A percentile compares a stretch with the other conserved stretches of the same genome.
Evolutionary conservation across 2,113 vertebrate genomes (phyloP).

Genomic region (Rostratula benghalensis): DNA sequence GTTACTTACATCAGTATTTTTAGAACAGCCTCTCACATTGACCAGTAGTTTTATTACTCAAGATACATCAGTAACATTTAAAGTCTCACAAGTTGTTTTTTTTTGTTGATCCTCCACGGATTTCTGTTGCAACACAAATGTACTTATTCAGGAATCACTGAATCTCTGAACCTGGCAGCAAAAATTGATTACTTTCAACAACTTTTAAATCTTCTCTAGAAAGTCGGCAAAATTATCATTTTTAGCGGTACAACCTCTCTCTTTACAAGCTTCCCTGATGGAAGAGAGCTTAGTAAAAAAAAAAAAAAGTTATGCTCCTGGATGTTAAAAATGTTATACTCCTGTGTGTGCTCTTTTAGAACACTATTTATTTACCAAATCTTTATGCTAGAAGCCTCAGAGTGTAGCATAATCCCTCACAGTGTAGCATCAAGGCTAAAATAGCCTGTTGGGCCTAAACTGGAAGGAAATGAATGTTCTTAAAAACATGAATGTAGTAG

Average conservation of each 20-base stretch:
- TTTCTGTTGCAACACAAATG: neutral
- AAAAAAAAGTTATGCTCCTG: neutral
- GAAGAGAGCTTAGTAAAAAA: neutral
- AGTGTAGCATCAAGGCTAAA: neutral
- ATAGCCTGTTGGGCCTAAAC: neutral
- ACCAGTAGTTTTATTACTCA: neutral
- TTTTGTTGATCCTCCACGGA: neutral
- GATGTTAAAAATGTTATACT: neutral
- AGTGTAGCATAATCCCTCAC: neutral
- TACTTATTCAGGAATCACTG: neutral
- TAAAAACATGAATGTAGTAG: neutral
- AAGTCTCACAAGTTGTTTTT: neutral
- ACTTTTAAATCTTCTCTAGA: neutral
- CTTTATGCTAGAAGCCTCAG: neutral
- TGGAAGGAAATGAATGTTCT: neutral
- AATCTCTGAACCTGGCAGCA: too few relatives aligned
- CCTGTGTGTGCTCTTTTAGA: neutral
- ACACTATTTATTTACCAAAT: slow-evolving; percentile 3
- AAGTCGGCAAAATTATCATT: neutral
- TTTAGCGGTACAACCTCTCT: neutral
- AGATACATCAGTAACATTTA: neutral
- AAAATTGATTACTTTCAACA: neutral
- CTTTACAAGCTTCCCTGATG: neutral
- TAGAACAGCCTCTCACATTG: neutral
- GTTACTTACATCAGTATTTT: neutral